A percentile compares a stretch with the other conserved stretches of the same genome.
Conservation (phyloP, 1,140 invertebrate genomes). For the Trachymyrmex cornetzi region DNA sequence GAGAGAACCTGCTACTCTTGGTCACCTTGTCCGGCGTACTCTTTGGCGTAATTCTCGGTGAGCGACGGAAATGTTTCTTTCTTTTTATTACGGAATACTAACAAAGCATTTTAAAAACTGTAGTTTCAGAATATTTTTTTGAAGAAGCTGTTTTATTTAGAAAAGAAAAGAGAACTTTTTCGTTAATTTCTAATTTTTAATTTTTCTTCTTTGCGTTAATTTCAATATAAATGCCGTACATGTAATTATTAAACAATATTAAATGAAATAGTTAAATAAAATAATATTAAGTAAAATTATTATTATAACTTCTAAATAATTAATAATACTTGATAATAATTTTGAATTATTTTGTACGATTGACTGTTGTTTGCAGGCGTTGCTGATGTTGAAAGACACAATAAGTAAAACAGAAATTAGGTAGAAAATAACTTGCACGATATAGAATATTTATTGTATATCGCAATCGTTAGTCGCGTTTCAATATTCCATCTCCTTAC, state of each 20-base stretch:
- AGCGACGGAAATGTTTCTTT: constrained; percentile 73
- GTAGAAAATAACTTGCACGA: background rate
- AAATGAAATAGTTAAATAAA: too few species aligned
- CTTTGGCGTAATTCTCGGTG: constrained; percentile 91
- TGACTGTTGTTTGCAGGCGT: background rate
- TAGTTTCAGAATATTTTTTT: background rate
- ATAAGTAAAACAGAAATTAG: background rate
- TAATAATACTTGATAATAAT: background rate
- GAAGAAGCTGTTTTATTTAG: background rate
- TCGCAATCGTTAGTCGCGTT: background rate
- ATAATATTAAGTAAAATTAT: too few species aligned
- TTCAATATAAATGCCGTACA: too few species aligned
- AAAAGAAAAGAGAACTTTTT: background rate
- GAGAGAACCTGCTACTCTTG: constrained; percentile 92
- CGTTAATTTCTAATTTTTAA: too few species aligned
- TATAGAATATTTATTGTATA: background rate
- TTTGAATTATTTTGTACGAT: background rate
- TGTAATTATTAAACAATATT: too few species aligned
- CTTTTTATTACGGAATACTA: background rate
- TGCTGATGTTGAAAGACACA: background rate
- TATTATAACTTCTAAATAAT: too few species aligned
- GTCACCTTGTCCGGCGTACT: constrained; percentile 93
- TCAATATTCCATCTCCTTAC: background rate
- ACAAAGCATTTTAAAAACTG: background rate
- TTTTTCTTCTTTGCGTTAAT: too few species aligned